Evolutionary conservation across 2,113 vertebrate genomes (phyloP).

Genomic region (Hepsetus odoe): DNA sequence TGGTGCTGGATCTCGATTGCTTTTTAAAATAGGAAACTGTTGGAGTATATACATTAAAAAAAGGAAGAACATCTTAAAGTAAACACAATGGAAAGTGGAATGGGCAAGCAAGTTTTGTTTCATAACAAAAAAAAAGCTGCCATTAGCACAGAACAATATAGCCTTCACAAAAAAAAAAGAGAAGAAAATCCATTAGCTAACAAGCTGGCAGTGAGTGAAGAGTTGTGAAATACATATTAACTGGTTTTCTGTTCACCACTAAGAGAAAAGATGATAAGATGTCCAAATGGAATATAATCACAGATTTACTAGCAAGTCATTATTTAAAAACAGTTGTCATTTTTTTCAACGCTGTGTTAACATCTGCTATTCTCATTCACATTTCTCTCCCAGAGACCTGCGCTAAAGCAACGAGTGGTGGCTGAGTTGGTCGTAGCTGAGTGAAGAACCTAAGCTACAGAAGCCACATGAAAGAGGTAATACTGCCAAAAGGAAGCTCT

Average conservation of each 20-base stretch:
- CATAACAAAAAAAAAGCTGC: neutral
- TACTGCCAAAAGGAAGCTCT: constrained; percentile 58
- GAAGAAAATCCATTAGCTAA: neutral
- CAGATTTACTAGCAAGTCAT: neutral
- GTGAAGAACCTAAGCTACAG: neutral
- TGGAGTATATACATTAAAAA: neutral
- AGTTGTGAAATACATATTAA: neutral
- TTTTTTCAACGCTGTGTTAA: neutral
- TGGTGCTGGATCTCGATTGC: neutral
- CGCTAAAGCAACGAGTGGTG: neutral
- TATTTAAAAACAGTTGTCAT: neutral
- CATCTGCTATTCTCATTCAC: neutral
- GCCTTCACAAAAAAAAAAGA: neutral
- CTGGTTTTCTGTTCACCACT: neutral
- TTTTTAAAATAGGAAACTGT: too few species aligned
- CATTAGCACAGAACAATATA: neutral
- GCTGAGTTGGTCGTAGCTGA: neutral
- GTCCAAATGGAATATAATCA: neutral
- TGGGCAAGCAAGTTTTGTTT: neutral
- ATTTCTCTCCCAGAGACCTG: neutral
- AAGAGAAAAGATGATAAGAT: neutral
- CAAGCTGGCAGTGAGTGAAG: neutral
- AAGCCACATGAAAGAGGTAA: neutral
- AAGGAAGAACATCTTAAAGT: neutral
- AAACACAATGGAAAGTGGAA: neutral